Percentiles rank a stretch among this genome's conserved stretches.
phyloP scores from a whole-genome alignment of 64 coral and sea anemone genomes.

The Dendrophyllia cribrosa region DNA sequence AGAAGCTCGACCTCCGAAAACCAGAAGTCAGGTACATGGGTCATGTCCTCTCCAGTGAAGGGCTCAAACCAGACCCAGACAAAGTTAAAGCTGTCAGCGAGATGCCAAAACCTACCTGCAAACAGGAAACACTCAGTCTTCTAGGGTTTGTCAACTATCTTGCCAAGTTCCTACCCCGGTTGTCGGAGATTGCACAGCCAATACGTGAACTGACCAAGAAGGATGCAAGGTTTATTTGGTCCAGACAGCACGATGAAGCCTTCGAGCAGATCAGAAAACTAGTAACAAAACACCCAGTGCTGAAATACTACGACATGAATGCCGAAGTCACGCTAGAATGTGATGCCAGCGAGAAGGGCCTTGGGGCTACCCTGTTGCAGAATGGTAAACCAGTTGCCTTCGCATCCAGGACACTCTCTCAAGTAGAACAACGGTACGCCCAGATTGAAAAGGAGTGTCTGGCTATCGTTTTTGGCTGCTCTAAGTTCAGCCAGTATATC shows the following conservation, averaged over 20 bases:
- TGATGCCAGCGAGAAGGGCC: constrained; percentile 47
- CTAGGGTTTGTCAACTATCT: constrained; percentile 66
- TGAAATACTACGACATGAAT: constrained; percentile 64
- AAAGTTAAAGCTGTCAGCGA: constrained; percentile 55
- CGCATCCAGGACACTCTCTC: constrained; percentile 62
- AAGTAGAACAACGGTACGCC: constrained; percentile 60
- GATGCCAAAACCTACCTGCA: constrained; percentile 63
- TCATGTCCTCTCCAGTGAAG: constrained; percentile 42
- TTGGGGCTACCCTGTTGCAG: constrained; percentile 42
- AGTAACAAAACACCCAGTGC: constrained; percentile 55
- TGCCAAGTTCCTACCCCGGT: constrained; percentile 58
- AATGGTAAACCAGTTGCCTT: constrained; percentile 67
- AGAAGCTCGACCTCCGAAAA: constrained; percentile 61
- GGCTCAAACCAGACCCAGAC: constrained; percentile 59
- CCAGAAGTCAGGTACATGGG: constrained; percentile 66
- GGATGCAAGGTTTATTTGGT: constrained; percentile 48
- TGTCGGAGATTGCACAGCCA: constrained; percentile 62
- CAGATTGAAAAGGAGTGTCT: constrained; percentile 69
- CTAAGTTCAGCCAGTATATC: constrained; percentile 65
- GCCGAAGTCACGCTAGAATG: constrained; percentile 51
- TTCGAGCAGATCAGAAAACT: constrained; percentile 49
- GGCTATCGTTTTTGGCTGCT: constrained; percentile 56
- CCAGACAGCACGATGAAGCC: constrained; percentile 50
- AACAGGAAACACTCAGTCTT: constrained; percentile 56
- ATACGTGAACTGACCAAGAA: constrained; percentile 44